Evolutionary conservation across 2,888 invertebrate genomes (phyloP), one percentile per base, ranked within the genome.

Genomic region (Hoplodrina blanda): DNA sequence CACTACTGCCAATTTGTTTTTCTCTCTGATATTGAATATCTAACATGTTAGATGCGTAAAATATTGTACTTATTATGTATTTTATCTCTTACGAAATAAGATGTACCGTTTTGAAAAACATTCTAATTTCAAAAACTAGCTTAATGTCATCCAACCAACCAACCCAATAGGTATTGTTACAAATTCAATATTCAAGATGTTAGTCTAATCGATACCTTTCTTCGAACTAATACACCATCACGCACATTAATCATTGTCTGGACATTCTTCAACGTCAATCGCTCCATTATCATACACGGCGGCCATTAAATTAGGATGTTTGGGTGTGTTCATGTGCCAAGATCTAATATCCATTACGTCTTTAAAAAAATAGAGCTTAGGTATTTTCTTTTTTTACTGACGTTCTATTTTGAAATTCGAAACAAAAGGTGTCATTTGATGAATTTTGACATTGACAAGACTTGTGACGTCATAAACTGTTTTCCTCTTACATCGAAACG

Each of bases 241-340:
- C 41, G 1, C 50, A 66, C 81, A 78, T 78, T 77, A 76, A 81
- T 81, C 78, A 78, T 76, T 69, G 75, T 77, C 68, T 50, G 69
- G 55, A 60, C 76, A 60, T 66, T 70, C 66, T 66, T 78, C 65
- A 63, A 67, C 81, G 81, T 76, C 76, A 25, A 52, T 37, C 41
- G 60, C 76, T 80, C 66, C 60, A 80, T 73, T 78, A 66, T 66
- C 63, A 60, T 74, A 73, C 15, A 41, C 41, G 33, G 25, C n/a
- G 68, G 68, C 75, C 69, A 80, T 76, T 80, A 63, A 76, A 80
- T 71, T 76, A 78, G 66, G 56, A 76, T 76, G 64, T 80, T 65
- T 76, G 76, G 66, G 49, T 75, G 70, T 62, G 75, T 61, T 68
- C 62, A 56, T 62, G 72, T 81, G 82, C 80, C 78, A 78, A 71